These are phyloP conservation scores for Ammospiza maritima DNA, from an alignment of 2,797 vertebrate species.

Conservation along the genomic window DNA sequence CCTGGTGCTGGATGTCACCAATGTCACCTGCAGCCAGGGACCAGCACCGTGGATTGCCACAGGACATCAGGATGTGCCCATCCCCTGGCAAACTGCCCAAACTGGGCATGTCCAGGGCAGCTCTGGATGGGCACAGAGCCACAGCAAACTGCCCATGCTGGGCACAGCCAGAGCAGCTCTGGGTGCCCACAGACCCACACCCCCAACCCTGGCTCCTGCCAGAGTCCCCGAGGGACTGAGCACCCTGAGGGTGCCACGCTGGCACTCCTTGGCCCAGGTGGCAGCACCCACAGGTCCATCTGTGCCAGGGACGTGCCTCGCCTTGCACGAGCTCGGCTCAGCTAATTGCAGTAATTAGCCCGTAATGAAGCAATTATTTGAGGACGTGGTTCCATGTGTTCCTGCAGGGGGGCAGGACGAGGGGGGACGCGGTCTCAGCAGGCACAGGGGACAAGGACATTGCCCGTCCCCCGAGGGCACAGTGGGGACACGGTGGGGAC, in stretches of 20 bases:
- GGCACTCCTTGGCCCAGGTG: not conserved
- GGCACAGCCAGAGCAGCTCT: too few relatives aligned
- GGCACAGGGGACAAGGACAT: not conserved
- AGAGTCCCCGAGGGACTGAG: not conserved
- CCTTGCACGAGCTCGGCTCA: not conserved
- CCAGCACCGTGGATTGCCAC: not conserved
- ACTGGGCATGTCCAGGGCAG: too few relatives aligned
- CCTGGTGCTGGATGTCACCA: conserved; percentile 62
- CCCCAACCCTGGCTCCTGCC: not conserved
- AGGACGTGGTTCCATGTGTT: not conserved
- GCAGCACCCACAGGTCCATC: not conserved
- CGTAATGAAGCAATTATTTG: conserved; percentile 76
- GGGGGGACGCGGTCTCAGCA: accelerated
- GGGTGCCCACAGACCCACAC: too few relatives aligned
- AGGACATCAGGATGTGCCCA: accelerated
- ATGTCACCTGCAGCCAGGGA: not conserved
- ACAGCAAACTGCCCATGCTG: too few relatives aligned
- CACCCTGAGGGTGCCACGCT: not conserved
- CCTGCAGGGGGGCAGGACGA: not conserved
- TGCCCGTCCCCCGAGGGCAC: accelerated
- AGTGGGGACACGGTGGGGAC: too few relatives aligned
- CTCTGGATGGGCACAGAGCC: too few relatives aligned
- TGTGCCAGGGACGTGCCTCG: accelerated
- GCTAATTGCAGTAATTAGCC: conserved; percentile 73
- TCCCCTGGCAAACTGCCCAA: accelerated